A percentile compares a stretch with the other conserved stretches of the same genome.
Evolutionary conservation across 2,888 invertebrate species (phyloP).

Genomic region (Cremastinae sp.): DNA sequence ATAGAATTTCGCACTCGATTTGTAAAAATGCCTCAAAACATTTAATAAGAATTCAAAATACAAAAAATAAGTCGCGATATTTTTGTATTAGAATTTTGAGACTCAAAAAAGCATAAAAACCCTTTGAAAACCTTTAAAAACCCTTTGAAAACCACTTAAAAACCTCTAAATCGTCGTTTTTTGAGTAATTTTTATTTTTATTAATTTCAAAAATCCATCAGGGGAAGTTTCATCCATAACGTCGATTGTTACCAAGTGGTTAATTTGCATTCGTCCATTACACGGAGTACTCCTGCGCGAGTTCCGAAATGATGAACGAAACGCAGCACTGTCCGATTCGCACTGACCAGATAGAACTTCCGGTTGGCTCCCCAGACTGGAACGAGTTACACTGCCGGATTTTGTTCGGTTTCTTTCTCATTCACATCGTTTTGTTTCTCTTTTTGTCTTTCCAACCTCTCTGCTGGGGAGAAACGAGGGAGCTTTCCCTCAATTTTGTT

Average conservation of each 20-base stretch:
- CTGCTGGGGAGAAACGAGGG: slow-evolving; percentile 35
- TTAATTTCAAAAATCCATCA: neutral
- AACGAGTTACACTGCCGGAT: slow-evolving; percentile 50
- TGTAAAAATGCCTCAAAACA: no score
- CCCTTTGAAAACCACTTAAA: no score
- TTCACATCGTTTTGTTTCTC: slow-evolving; percentile 14
- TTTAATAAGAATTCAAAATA: no score
- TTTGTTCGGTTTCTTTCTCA: slow-evolving; percentile 50
- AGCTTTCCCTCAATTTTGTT: neutral
- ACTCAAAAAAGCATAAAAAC: no score
- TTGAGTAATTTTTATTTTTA: no score
- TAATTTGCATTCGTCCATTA: slow-evolving; percentile 4
- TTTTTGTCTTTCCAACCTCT: slow-evolving; percentile 6
- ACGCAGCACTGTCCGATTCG: slow-evolving; percentile 19
- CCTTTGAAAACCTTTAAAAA: no score
- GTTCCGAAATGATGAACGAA: slow-evolving; percentile 43
- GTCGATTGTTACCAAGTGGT: slow-evolving; percentile 25
- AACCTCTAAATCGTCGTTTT: no score
- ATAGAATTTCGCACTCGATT: no score
- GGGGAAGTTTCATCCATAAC: neutral
- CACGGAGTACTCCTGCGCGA: slow-evolving; percentile 14
- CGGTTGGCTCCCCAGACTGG: slow-evolving; percentile 58
- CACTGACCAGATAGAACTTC: slow-evolving; percentile 52
- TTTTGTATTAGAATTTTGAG: no score
- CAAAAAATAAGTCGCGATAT: no score